These are phyloP conservation scores for Mormoops blainvillei DNA, from an alignment of 2,113 vertebrate genomes.

Conservation along the genomic window DNA sequence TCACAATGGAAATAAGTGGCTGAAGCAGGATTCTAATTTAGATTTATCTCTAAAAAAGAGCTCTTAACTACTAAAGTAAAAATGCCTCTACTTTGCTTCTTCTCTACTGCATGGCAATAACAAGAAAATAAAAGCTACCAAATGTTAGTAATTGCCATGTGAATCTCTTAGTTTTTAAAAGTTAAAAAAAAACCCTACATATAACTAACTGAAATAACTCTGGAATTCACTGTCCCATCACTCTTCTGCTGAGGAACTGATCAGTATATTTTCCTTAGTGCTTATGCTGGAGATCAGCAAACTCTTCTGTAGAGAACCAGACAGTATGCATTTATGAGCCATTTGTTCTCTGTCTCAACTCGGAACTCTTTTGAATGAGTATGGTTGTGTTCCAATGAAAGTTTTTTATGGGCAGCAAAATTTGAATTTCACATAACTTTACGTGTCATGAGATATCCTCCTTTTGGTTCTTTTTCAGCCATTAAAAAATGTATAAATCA, in stretches of 20 bases:
- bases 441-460: background rate
- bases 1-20: background rate
- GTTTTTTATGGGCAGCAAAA: background rate
- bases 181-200: background rate
- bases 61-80: background rate
- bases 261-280: background rate
- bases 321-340: background rate
- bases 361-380: background rate
- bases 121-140: background rate
- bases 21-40: background rate
- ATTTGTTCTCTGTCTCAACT: background rate
- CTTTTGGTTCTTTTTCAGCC: background rate
- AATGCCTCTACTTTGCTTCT: background rate
- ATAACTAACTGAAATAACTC: background rate
- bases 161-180: background rate
- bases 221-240: background rate
- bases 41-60: background rate
- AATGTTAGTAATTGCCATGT: background rate
- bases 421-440: background rate
- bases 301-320: background rate
- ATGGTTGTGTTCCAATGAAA: background rate
- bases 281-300: background rate
- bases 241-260: background rate
- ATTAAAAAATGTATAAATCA: conserved; percentile 6
- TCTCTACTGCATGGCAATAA: background rate